Evolutionary conservation across 2,797 vertebrate genomes (phyloP), one percentile per base, ranked within the genome.

Genomic region (Peromyscus attwateri): DNA sequence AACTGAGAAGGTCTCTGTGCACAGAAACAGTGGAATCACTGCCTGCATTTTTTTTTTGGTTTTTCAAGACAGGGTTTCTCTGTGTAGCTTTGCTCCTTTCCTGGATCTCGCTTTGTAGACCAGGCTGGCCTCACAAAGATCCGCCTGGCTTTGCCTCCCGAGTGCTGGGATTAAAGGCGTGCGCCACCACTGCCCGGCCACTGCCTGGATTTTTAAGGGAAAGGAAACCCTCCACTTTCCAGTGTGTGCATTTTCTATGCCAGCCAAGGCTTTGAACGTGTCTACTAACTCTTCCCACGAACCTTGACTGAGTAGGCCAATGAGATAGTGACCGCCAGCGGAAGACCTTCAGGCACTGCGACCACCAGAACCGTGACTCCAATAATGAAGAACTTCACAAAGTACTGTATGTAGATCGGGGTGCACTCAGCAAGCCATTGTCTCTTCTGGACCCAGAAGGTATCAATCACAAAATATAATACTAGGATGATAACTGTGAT

Each of bases 311-410:
- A 99, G 96, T 99, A 99, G 49, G 99, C 99, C 98, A 99, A 98
- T 34, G 99, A 99, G 98, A 99, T 99, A 66, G 99, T 99, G 79
- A 99, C 99, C 70, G 99, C 99, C 77, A 99, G 99, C 2, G 99
- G 99, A 98, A 99, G 99, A 97, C 99, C 99, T 98, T 99, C 99
- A 1, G 99, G 99, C 87, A 99, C 99, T 0, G 99, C 99, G 76
- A 99, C 99, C 98, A 99, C 99, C 97, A 99, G 98, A 85, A 99
- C 99, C 0, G 99, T 99, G 95, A 99, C 99, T 87, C 99, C 99
- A 89, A 99, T 99, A 98, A 99, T 99, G 98, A 99, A 99, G 98
- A 99, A 99, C 98, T 99, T 99, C 87, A 99, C 99, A 97, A 99
- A 99, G 98, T 99, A 99, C 97, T 99, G 99, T 97, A 99, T 99